Conservation (phyloP, 1,140 invertebrate species). For the Eupeodes corollae region DNA sequence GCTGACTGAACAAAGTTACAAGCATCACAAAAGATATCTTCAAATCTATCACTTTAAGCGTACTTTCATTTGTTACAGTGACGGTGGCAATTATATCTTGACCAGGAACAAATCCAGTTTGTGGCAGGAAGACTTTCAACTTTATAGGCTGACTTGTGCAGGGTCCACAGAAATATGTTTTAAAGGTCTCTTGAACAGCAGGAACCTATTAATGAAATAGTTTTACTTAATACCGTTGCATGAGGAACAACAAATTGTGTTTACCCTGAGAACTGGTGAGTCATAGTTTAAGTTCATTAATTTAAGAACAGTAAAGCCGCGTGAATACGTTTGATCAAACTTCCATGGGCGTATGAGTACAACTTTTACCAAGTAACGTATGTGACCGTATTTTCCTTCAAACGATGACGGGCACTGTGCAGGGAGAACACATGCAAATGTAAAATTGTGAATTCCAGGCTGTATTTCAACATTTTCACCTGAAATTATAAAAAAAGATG, state of each 20-base stretch:
- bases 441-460: constrained; percentile 44
- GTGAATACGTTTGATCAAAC: constrained; percentile 58
- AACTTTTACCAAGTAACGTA: constrained; percentile 58
- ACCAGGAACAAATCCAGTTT: constrained; percentile 30
- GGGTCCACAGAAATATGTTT: constrained; percentile 30
- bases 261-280: constrained; percentile 22
- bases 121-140: constrained; percentile 26
- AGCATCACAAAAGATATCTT: constrained; percentile 40
- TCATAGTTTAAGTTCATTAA: constrained; percentile 60
- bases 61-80: constrained; percentile 36
- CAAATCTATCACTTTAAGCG: constrained; percentile 39
- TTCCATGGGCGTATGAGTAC: constrained; percentile 60
- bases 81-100: constrained; percentile 25
- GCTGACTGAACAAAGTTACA: constrained; percentile 36
- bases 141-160: constrained; percentile 29
- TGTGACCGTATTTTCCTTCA: constrained; percentile 55
- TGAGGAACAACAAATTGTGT: not conserved
- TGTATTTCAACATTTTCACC: too few relatives aligned
- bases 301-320: constrained; percentile 58
- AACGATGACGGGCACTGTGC: constrained; percentile 54
- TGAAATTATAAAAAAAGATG: too few relatives aligned
- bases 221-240: not conserved
- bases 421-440: constrained; percentile 46
- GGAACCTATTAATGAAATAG: constrained; percentile 13
- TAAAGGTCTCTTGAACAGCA: constrained; percentile 22